Base-by-base conservation (phyloP, 2,888 invertebrate species). In the Alsophila aescularia region DNA sequence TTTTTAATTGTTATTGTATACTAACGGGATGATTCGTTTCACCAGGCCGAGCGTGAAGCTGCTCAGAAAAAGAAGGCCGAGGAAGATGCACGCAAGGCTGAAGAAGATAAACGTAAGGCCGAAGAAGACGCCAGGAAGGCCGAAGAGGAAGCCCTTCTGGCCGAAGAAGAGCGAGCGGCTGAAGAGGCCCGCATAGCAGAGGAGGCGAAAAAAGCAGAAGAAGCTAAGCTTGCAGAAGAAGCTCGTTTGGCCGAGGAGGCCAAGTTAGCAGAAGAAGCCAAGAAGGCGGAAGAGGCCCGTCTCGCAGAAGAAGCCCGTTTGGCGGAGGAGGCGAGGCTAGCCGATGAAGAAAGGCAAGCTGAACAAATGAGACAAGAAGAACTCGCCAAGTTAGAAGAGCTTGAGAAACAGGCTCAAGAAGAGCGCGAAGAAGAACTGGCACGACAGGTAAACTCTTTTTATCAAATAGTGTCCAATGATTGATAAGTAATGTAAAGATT, bases 371-470 rank as follows among this genome's bases (percentile, higher is more conserved):
- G 92, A 49, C 93, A 93, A 68, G 93, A 93, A 62, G 93, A 93
- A 72, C 83, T 93, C 34, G 83, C 91, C 7, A 87, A 91, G 60
- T 81, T 93, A 60, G 93, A 93, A 68, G 93, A 94, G 73, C 82
- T 94, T 35, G 93, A 93, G 51, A 92, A 90, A 67, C 93, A 93
- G 69, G 94, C 93, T 0, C 93, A 93, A 72, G 94, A 94, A 71
- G 94, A 94, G 70, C 92, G 92, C 16, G 95, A 95, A 83, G 93
- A 87, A 6, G 95, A 95, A 73, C 90, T 95, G 62, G 95, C 94
- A 43, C 89, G 95, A 70, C 95, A 95, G 86, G 92, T 92, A 35
- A 45, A 39, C 9, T 13, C 5, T 13, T 3, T 12, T 4, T 12
- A 2, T 32, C 32, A 12, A 13, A 1, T 32, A 32, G 0, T n/a